Base-by-base conservation (phyloP, 2,888 invertebrate species). In the Catonia carolina region DNA sequence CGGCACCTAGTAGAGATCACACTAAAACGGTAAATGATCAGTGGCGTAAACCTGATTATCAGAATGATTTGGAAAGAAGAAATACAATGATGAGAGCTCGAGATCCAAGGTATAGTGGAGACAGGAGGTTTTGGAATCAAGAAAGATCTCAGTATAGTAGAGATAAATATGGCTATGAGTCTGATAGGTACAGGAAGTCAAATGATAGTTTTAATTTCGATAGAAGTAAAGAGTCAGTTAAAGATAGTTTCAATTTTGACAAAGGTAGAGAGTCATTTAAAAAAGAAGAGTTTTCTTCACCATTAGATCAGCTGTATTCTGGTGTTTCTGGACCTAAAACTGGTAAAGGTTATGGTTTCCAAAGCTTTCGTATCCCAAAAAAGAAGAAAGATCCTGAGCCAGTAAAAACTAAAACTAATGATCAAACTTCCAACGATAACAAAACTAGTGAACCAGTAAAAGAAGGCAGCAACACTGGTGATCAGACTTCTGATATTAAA, bases 361-460 rank as follows among this genome's bases (percentile, higher is more conserved):
- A 55, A 39, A 55, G 48, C 7, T 55, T 50, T 41, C 48, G 55
- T 14, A 47, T 48, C 2, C 55, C 55, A 5, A 55, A 33, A 55
- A 14, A 27, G 27, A 27, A 27, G 27, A 8, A 27, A 27, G 27
- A 27, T 27, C 5, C 27, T 6, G 27, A 6, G 4, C 4, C 4
- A 27, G 4, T 27, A 27, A 27, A 27, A 8, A 27, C 5, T 27
- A 27, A 27, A 8, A 8, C 27, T 27, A 8, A 27, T 27, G 27
- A 27, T 27, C 23, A 47, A 27, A 18, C 15, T 23, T 8, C 22
- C 12, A 23, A n/a, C 37, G 48, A 48, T 27, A 20, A 47, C 15
- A 14, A 6, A 20, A 8, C 47, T 14, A 48, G 36, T 14, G 1
- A 14, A 7, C 15, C 17, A 35, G 7, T n/a, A 2, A 36, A 33